A percentile compares a stretch with the other conserved stretches of the same genome.
Conservation (phyloP, 1,140 invertebrate genomes). For the Leptopilina boulardi region DNA sequence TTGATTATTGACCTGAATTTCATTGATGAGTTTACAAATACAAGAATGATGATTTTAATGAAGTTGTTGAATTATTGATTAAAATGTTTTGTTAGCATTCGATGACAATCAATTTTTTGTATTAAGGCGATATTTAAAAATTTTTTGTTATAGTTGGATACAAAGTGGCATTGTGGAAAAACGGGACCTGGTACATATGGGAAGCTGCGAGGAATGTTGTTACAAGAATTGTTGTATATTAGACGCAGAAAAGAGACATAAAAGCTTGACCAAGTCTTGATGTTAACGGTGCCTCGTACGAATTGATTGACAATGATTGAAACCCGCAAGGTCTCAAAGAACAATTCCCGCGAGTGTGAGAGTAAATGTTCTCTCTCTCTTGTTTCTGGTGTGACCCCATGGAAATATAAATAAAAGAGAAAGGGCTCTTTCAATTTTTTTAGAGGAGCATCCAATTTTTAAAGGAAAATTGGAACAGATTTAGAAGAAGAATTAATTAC, state of each 20-base stretch:
- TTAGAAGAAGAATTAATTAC: no score
- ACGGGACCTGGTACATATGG: constrained; percentile 57
- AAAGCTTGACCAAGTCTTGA: constrained; percentile 49
- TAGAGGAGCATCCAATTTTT: no score
- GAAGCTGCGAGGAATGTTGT: constrained; percentile 50
- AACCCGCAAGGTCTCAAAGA: constrained; percentile 46
- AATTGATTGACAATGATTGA: constrained; percentile 71
- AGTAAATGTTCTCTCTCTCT: constrained; percentile 1
- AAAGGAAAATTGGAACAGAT: no score
- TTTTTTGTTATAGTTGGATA: not conserved
- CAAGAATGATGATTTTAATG: not conserved
- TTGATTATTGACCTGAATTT: no score
- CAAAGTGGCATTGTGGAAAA: constrained; percentile 48
- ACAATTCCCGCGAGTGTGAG: constrained; percentile 22
- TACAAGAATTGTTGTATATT: constrained; percentile 59
- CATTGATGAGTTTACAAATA: no score
- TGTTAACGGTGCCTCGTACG: constrained; percentile 62
- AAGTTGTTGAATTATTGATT: not conserved
- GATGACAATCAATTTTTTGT: constrained; percentile 3
- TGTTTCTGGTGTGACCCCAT: constrained; percentile 1
- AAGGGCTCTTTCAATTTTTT: no score
- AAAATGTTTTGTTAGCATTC: not conserved
- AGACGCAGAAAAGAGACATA: constrained; percentile 43
- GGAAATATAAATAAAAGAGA: not conserved
- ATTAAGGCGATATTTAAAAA: not conserved